Evolutionary conservation across 1,140 invertebrate species (phyloP), one percentile per base, ranked within the genome.

Genomic region (Trachelipus rathkii): DNA sequence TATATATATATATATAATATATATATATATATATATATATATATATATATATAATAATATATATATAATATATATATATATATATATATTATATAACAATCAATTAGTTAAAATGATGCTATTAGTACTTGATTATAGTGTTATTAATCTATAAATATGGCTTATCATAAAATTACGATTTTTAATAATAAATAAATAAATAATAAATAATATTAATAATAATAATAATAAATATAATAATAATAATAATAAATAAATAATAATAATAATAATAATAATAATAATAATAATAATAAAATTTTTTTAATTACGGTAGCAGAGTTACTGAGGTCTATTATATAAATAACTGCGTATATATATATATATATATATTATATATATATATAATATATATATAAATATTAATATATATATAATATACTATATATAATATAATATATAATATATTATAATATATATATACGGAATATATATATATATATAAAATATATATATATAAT

Each of bases 41-140:
- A 71, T 6, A 24, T 33, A 71, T 23, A 8, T 24, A 71, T 71
- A 71, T 33, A 71, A 5, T 24, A 24, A 71, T 71, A 33, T 24
- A 71, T 71, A 71, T 71, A 71, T 5, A 15, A 71, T 71, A 71
- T 71, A 71, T 24, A 71, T 71, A 71, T 71, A 71, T 6, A 24
- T 71, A 71, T 71, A 24, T 6, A 8, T 23, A 10, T 10, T 50
- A 50, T 50, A 50, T 50, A 50, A 10, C 9, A 50, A 50, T 9
- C 9, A 15, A 10, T 50, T 50, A 15, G 46, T 15, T 9, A 9
- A 10, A 50, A 15, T 10, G 15, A 71, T 71, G 2, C 13, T 71
- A 71, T 71, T 7, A 19, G 6, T 71, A 71, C 24, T 19, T 71
- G 11, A 3, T 19, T 71, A 19, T 71, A 71, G 15, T 24, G 3